A percentile compares a stretch with the other conserved stretches of the same genome.
phyloP scores from a whole-genome alignment of 2,888 invertebrate species.

The Lasioglossum morio region DNA sequence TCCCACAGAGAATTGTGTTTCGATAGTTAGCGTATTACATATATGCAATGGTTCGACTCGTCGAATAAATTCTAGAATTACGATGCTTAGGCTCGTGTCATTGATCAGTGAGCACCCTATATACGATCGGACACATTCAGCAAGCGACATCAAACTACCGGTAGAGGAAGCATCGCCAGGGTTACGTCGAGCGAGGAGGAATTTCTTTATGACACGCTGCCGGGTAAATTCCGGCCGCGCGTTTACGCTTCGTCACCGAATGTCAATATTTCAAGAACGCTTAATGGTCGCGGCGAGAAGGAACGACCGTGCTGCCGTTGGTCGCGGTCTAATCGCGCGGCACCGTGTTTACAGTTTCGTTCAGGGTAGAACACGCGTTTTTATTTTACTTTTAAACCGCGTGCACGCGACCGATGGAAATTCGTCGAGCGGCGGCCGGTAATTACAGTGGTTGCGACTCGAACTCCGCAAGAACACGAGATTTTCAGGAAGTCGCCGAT shows the following conservation, averaged over 20 bases:
- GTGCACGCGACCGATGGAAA: not conserved
- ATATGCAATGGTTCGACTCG: not conserved
- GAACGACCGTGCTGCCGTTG: slow-evolving; percentile 13
- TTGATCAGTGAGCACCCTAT: not conserved
- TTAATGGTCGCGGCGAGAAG: slow-evolving; percentile 10
- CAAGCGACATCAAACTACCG: slow-evolving; percentile 59
- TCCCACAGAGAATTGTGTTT: not conserved
- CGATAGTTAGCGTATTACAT: no score
- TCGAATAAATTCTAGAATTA: not conserved
- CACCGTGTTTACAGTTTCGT: slow-evolving; percentile 20
- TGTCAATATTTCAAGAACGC: slow-evolving; percentile 30
- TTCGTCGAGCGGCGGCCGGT: not conserved
- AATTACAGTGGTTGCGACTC: slow-evolving; percentile 5
- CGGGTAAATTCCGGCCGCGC: slow-evolving; percentile 41
- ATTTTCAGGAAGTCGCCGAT: slow-evolving; percentile 4
- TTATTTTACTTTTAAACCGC: slow-evolving; percentile 1
- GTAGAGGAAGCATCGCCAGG: slow-evolving; percentile 21
- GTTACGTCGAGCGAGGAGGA: slow-evolving; percentile 31
- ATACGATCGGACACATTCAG: slow-evolving; percentile 51
- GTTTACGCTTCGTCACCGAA: slow-evolving; percentile 5
- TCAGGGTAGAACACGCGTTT: not conserved
- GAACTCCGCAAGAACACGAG: slow-evolving; percentile 2
- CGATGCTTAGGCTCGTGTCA: not conserved
- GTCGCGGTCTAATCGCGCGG: slow-evolving; percentile 3
- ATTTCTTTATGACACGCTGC: slow-evolving; percentile 49